Percentiles rank a stretch among this genome's conserved stretches.
Evolutionary conservation across 2,888 invertebrate genomes (phyloP).

Genomic region (Rotaria macrura): DNA sequence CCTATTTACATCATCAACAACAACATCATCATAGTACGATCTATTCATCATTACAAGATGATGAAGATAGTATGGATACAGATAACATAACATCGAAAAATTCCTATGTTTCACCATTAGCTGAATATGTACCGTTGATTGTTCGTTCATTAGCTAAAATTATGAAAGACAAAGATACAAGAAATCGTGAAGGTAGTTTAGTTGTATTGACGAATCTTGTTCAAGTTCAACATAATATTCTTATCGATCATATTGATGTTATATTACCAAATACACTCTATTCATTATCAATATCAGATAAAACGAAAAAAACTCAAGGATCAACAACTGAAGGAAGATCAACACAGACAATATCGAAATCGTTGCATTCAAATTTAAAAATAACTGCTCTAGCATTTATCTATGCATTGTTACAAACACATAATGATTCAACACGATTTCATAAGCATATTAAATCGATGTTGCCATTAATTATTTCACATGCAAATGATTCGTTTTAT

Average conservation of each 20-base stretch:
- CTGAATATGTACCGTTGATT: constrained; percentile 61
- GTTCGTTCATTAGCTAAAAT: constrained; percentile 78
- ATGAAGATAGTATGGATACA: constrained; percentile 33
- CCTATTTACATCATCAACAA: constrained; percentile 45
- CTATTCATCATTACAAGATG: constrained; percentile 29
- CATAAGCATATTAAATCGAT: constrained; percentile 7
- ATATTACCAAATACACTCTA: constrained; percentile 79
- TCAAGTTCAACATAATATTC: constrained; percentile 73
- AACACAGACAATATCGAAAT: background rate
- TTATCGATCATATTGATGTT: constrained; percentile 69
- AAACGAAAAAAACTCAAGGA: constrained; percentile 37
- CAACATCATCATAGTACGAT: constrained; percentile 28
- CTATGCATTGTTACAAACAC: constrained; percentile 68
- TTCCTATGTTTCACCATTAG: constrained; percentile 35
- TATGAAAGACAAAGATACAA: constrained; percentile 57
- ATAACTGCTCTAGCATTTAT: constrained; percentile 89
- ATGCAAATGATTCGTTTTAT: constrained; percentile 73
- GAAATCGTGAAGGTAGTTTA: constrained; percentile 60
- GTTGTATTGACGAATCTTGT: constrained; percentile 78
- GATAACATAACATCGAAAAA: constrained; percentile 22
- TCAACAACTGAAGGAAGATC: background rate
- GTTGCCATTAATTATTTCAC: constrained; percentile 11
- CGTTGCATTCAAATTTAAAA: constrained; percentile 62
- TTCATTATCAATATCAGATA: constrained; percentile 56
- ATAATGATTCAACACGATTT: constrained; percentile 55